phyloP scores from a whole-genome alignment of 1,140 invertebrate genomes.

The Monomorium pharaonis region DNA sequence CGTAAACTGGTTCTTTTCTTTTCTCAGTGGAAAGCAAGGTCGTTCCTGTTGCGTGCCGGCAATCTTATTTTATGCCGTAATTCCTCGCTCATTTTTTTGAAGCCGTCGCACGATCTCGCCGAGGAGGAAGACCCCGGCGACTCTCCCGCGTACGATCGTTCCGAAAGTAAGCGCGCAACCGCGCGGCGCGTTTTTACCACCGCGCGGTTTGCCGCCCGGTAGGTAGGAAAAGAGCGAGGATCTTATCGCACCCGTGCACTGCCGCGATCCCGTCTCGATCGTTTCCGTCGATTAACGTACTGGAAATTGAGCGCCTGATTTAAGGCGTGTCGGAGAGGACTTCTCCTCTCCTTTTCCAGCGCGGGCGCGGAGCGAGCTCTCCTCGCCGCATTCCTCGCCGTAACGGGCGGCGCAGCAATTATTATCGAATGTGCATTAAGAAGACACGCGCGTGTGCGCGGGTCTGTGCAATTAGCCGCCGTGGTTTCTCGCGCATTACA shows the following conservation, averaged over 20 bases:
- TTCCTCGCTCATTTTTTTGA: conserved; percentile 16
- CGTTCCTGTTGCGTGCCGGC: background rate
- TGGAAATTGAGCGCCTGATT: conserved; percentile 69
- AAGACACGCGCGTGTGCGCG: background rate
- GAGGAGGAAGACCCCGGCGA: background rate
- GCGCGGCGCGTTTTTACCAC: background rate
- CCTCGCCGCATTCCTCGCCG: conserved; percentile 1
- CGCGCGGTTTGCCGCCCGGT: background rate
- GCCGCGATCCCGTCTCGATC: conserved; percentile 57
- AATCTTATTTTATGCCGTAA: background rate
- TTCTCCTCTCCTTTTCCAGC: conserved; percentile 25
- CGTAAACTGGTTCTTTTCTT: conserved; percentile 13
- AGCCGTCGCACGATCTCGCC: background rate
- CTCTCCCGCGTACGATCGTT: conserved; percentile 1
- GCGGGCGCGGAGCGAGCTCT: conserved; percentile 10
- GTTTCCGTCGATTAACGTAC: conserved; percentile 75
- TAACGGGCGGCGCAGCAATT: conserved; percentile 49
- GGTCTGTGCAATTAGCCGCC: conserved; percentile 27
- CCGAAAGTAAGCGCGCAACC: conserved; percentile 29
- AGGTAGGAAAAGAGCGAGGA: conserved; percentile 14
- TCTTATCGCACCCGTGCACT: conserved; percentile 24
- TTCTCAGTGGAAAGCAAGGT: conserved; percentile 5
- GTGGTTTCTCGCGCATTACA: conserved; percentile 27
- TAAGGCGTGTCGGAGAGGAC: conserved; percentile 63
- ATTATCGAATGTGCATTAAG: conserved; percentile 49